Percentiles rank a stretch among this genome's conserved stretches.
phyloP scores from a whole-genome alignment of 2,888 invertebrate genomes.

The Resseliella maxima region DNA sequence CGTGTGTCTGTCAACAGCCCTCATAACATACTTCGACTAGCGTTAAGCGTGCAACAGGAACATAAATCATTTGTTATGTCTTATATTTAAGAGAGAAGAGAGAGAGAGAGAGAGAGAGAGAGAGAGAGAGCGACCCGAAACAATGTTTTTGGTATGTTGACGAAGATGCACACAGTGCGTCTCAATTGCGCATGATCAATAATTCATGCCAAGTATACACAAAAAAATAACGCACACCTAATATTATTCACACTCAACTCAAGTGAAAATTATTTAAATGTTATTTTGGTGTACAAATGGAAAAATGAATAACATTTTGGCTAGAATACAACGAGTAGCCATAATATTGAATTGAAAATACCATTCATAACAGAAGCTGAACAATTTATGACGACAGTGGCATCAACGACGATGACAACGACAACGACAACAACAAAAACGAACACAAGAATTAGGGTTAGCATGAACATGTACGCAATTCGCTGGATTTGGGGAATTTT shows the following conservation, averaged over 20 bases:
- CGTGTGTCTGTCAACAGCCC: neutral
- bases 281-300: neutral
- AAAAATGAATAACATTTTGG: neutral
- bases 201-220: neutral
- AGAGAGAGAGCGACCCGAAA: no score
- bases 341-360: neutral
- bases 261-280: conserved; percentile 17
- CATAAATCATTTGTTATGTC: conserved; percentile 18
- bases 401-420: neutral
- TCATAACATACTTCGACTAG: neutral
- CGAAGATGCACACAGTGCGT: conserved; percentile 35
- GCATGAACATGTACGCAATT: neutral
- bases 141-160: conserved; percentile 20
- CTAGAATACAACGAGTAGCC: neutral
- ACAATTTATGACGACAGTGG: neutral
- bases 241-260: neutral
- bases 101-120: no score
- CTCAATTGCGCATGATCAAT: conserved; percentile 35
- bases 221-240: neutral
- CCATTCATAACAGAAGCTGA: neutral
- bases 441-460: conserved; percentile 22
- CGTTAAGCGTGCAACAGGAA: conserved; percentile 43
- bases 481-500: conserved; percentile 37
- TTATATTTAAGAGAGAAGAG: neutral
- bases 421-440: neutral